A percentile compares a stretch with the other conserved stretches of the same genome.
phyloP scores from a whole-genome alignment of 2,113 vertebrate genomes.

The Brachyhypopomus gauderio region DNA sequence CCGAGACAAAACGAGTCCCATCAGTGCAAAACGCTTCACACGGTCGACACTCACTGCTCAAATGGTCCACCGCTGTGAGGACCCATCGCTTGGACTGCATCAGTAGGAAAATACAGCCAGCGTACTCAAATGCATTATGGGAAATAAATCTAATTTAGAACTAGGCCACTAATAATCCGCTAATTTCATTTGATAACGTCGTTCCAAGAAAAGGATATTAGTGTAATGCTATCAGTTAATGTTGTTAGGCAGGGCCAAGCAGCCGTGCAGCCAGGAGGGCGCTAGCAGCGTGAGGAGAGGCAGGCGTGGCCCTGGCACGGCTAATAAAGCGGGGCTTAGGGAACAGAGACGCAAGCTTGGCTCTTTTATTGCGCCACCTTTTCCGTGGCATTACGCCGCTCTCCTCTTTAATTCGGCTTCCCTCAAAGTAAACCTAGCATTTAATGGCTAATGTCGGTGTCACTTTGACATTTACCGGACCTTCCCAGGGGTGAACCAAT shows the following conservation, averaged over 20 bases:
- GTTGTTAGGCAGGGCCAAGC: slow-evolving; percentile 38
- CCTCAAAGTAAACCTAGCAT: slow-evolving; percentile 51
- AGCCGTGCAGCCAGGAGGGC: slow-evolving; percentile 13
- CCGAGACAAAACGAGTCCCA: background rate
- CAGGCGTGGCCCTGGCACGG: slow-evolving; percentile 28
- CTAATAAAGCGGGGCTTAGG: slow-evolving; percentile 45
- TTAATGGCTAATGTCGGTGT: slow-evolving; percentile 52
- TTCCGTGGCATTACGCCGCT: slow-evolving; percentile 39
- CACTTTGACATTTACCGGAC: slow-evolving; percentile 54
- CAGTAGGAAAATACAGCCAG: slow-evolving; percentile 34
- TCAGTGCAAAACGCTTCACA: slow-evolving; percentile 6
- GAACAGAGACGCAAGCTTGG: slow-evolving; percentile 34
- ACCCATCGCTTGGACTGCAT: slow-evolving; percentile 32
- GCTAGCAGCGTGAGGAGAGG: background rate
- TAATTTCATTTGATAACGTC: slow-evolving; percentile 64
- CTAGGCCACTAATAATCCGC: slow-evolving; percentile 59
- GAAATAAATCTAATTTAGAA: slow-evolving; percentile 62
- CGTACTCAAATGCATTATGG: slow-evolving; percentile 52
- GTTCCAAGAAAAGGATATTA: slow-evolving; percentile 62
- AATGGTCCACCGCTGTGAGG: background rate
- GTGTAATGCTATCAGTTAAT: slow-evolving; percentile 61
- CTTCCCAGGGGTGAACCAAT: slow-evolving; percentile 49
- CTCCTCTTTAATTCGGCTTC: slow-evolving; percentile 45
- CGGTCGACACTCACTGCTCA: background rate
- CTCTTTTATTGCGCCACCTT: slow-evolving; percentile 48